Percentiles rank a stretch among this genome's conserved stretches.
Conservation (phyloP, 2,113 vertebrate genomes). For the Hypomesus transpacificus region DNA sequence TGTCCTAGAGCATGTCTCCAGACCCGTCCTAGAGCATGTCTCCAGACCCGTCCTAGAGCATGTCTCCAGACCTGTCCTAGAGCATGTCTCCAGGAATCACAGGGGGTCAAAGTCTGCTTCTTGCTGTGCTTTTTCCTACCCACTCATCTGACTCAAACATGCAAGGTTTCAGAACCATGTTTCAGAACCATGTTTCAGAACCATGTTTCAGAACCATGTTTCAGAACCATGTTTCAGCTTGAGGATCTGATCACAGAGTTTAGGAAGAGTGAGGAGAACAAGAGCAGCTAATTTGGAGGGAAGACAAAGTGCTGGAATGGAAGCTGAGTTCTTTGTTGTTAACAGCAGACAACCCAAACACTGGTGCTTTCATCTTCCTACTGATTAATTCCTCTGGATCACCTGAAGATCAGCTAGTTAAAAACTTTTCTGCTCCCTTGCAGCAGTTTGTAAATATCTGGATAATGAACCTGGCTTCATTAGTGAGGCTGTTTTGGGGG, state of each 20-base stretch:
- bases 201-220: neutral
- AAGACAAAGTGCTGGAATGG: neutral
- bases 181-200: no score
- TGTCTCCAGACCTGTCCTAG: no score
- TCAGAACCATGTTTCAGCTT: neutral
- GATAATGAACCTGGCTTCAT: conserved; percentile 55
- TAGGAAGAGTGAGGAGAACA: neutral
- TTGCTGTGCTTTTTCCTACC: no score
- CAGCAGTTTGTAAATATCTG: conserved; percentile 43
- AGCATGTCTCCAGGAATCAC: no score
- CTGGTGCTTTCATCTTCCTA: conserved; percentile 36
- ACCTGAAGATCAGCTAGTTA: conserved; percentile 38
- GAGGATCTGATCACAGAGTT: neutral
- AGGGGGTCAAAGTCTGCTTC: no score
- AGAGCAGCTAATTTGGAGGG: neutral
- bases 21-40: no score
- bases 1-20: no score
- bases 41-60: no score
- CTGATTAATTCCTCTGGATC: conserved; percentile 44
- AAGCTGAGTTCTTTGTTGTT: conserved; percentile 15
- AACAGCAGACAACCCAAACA: conserved; percentile 34
- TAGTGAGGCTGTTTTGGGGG: conserved; percentile 42
- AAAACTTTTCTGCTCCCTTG: conserved; percentile 19
- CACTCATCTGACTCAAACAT: no score
- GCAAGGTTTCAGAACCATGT: no score